Base-by-base conservation (phyloP, 2,797 vertebrate species). In the Anniella stebbinsi region DNA sequence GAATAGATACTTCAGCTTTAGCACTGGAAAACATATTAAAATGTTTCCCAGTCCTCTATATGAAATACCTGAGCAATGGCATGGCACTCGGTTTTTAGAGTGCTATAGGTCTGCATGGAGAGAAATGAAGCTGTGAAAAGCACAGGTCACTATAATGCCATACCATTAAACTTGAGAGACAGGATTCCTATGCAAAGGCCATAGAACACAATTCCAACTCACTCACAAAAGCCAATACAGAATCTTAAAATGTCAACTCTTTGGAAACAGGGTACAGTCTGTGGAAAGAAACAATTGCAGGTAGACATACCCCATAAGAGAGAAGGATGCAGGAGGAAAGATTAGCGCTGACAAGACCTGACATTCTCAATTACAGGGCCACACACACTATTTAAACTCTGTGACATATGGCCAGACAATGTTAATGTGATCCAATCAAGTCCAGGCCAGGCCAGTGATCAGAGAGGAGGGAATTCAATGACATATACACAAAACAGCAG, bases 341-440 rank as follows among this genome's bases (percentile, higher is more conserved):
- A 93, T 92, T 92, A 91, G 48, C 60, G 45, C n/a, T 81, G 84
- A 86, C 84, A 81, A 93, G 89, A 87, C 41, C 89, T 92, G 93
- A 84, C 92, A 93, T 28, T 48, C 48, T 93, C 90, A 92, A 48
- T 92, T 93, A 94, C 92, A 89, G 90, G 13, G 33, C 87, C 76
- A 83, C 41, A 77, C 1, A 85, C 87, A 13, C 73, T 93, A 81
- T 84, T 93, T 92, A 92, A 90, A 83, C 80, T 92, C 38, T 36
- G 54, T 13, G 28, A 84, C 77, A 70, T 93, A 88, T 90, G 84
- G 89, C 80, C 80, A 93, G 7, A 28, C 6, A 51, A n/a, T 45
- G 67, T 80, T 84, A 92, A 89, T 25, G 67, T 90, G 92, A 95
- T 88, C 63, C 81, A 93, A 66, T 84, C 92, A 89, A 80, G 86